phyloP scores from a whole-genome alignment of 2,888 invertebrate genomes.

The Allacma fusca region DNA sequence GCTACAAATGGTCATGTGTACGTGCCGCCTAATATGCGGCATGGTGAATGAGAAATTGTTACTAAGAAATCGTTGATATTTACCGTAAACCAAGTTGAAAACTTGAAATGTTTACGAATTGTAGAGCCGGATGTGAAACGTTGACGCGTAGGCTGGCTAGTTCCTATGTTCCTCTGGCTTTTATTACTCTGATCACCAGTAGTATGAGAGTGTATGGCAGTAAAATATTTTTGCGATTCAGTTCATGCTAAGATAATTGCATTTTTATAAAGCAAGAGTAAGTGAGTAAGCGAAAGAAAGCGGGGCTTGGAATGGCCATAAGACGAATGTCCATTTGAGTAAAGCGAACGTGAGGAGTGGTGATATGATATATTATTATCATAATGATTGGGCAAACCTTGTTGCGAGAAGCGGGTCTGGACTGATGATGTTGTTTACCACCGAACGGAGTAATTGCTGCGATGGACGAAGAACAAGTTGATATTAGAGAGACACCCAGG shows the following conservation, averaged over 20 bases:
- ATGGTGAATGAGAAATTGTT: no score
- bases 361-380: constrained; percentile 25
- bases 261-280: no score
- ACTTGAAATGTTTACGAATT: constrained; percentile 28
- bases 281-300: constrained; percentile 23
- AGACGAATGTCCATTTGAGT: background rate
- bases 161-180: no score
- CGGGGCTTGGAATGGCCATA: constrained; percentile 22
- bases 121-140: constrained; percentile 22
- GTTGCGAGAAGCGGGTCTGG: constrained; percentile 38
- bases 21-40: no score
- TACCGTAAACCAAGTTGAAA: no score
- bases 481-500: background rate
- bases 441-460: constrained; percentile 29
- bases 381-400: constrained; percentile 20
- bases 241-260: no score
- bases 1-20: background rate
- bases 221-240: no score
- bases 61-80: no score
- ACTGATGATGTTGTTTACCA: constrained; percentile 16
- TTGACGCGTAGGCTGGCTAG: no score
- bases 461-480: constrained; percentile 8
- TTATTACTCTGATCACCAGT: no score
- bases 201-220: no score
- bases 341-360: constrained; percentile 19